phyloP scores from a whole-genome alignment of 2,113 vertebrate species.

The Bubalus kerabau region DNA sequence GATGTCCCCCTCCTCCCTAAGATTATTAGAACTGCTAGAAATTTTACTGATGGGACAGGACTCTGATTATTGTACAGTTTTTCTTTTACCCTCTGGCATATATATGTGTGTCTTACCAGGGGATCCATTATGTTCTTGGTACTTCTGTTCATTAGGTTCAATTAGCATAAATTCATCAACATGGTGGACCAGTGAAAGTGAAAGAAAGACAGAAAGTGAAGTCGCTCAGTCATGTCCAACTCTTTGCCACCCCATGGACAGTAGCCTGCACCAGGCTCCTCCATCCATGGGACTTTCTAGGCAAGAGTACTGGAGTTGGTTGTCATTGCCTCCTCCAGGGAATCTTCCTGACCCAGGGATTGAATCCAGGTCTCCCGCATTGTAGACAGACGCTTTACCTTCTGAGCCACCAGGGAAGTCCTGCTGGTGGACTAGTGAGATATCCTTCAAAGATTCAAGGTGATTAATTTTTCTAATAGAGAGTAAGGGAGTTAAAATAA shows the following conservation, averaged over 20 bases:
- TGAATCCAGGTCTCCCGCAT: not conserved
- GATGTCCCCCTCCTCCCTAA: not conserved
- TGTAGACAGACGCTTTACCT: not conserved
- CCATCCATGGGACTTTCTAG: not conserved
- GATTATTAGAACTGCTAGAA: not conserved
- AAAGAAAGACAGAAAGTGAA: not conserved
- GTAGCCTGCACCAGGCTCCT: not conserved
- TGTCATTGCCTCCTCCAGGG: not conserved
- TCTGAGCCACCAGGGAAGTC: not conserved
- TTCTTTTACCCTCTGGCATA: not conserved
- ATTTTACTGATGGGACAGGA: not conserved
- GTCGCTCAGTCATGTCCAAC: not conserved
- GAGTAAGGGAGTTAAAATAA: not conserved
- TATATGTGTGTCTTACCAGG: not conserved
- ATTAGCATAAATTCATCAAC: not conserved
- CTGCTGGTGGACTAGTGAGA: not conserved
- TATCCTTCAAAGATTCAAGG: not conserved
- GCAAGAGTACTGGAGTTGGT: not conserved
- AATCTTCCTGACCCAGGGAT: not conserved
- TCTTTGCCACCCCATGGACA: not conserved
- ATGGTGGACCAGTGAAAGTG: not conserved
- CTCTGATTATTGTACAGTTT: not conserved
- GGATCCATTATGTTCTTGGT: not conserved
- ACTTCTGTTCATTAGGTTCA: not conserved
- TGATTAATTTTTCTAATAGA: not conserved